Evolutionary conservation across 1,140 invertebrate species (phyloP).

Genomic region (Drosophila micromelanica): DNA sequence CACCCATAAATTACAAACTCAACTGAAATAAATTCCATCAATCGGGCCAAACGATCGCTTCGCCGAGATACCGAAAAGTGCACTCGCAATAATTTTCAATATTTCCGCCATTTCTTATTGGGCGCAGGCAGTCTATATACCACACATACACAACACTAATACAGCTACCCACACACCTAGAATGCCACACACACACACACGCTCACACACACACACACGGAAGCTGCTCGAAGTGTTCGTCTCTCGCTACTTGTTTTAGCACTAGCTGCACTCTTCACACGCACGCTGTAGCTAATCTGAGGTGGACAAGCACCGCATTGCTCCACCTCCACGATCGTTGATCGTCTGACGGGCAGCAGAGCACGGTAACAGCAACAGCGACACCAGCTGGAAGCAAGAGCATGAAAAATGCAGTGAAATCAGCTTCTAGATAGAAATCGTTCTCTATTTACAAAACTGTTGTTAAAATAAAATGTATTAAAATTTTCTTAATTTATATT

Average conservation of each 20-base stretch:
- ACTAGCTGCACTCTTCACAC: conserved; percentile 57
- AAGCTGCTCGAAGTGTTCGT: conserved; percentile 25
- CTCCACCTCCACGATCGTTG: conserved; percentile 54
- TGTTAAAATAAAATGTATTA: too few relatives aligned
- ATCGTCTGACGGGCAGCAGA: conserved; percentile 28
- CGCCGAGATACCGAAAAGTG: conserved; percentile 53
- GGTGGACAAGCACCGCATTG: conserved; percentile 22
- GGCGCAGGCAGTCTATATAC: conserved; percentile 56
- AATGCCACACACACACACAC: not conserved
- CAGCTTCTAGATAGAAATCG: not conserved
- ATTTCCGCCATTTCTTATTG: conserved; percentile 81
- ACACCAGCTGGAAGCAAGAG: conserved; percentile 5
- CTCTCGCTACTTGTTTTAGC: not conserved
- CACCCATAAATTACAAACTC: conserved; percentile 46
- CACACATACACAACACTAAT: conserved; percentile 31
- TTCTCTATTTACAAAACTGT: not conserved
- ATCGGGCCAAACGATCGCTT: conserved; percentile 47
- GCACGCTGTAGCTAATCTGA: not conserved
- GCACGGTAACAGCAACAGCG: conserved; percentile 24
- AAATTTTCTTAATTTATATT: too few relatives aligned
- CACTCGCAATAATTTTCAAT: conserved; percentile 51
- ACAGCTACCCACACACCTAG: not conserved
- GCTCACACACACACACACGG: conserved; percentile 1
- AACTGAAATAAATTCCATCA: conserved; percentile 63
- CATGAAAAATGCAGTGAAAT: conserved; percentile 21